Evolutionary conservation across 1,140 invertebrate genomes (phyloP).

Genomic region (Drosophila orosa): DNA sequence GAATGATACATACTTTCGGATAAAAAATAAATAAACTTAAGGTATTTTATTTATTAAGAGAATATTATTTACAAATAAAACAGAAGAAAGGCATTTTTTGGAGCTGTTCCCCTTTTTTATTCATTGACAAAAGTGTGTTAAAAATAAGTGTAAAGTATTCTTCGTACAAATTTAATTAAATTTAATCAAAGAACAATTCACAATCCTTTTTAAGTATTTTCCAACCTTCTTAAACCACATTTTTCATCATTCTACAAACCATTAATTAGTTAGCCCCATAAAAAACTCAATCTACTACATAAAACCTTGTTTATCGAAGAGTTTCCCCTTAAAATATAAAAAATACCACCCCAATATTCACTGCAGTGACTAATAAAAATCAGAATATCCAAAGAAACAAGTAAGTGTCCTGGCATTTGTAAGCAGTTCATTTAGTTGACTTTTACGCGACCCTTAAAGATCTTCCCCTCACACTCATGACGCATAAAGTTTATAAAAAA

Average conservation of each 20-base stretch:
- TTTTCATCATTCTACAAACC: not conserved
- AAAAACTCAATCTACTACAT: not conserved
- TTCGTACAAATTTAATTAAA: not conserved
- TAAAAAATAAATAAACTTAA: not conserved
- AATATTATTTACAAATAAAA: not conserved
- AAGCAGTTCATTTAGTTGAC: constrained; percentile 36
- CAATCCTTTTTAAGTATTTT: not conserved
- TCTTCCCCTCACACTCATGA: not conserved
- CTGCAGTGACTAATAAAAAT: constrained; percentile 10
- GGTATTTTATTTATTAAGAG: not conserved
- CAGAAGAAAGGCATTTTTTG: not conserved
- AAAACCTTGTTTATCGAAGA: not conserved
- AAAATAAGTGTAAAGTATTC: not conserved
- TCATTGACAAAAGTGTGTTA: too few relatives aligned
- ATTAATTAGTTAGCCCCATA: not conserved
- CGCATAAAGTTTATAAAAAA: constrained; percentile 38
- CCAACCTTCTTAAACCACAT: not conserved
- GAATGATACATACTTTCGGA: not conserved
- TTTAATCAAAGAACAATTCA: not conserved
- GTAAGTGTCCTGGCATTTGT: constrained; percentile 16
- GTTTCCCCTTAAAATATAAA: not conserved
- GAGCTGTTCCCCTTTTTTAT: too few relatives aligned
- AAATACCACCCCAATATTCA: not conserved
- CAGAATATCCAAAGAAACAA: not conserved
- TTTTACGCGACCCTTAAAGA: constrained; percentile 30